Conservation (phyloP, 2,888 invertebrate species). For the Spatulosminthurus flaviceps region DNA sequence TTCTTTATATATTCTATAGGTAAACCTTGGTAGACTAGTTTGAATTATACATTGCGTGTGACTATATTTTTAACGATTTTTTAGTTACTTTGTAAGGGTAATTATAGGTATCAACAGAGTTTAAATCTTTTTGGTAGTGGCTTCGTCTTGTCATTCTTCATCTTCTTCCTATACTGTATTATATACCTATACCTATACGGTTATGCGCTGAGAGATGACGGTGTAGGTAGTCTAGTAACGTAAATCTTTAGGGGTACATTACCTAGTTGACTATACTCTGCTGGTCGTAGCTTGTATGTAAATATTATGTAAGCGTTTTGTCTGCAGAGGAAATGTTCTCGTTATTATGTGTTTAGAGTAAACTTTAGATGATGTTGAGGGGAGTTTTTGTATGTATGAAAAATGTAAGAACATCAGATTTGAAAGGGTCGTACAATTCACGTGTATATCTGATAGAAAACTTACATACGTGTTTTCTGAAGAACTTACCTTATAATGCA, state of each 20-base stretch:
- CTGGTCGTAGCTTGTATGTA: too few relatives aligned
- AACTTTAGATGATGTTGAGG: too few relatives aligned
- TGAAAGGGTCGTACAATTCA: too few relatives aligned
- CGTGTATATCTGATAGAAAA: too few relatives aligned
- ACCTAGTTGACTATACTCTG: too few relatives aligned
- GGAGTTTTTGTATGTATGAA: too few relatives aligned
- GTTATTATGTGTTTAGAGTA: too few relatives aligned
- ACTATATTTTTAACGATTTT: constrained; percentile 14
- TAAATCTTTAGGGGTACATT: background rate
- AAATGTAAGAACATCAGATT: too few relatives aligned
- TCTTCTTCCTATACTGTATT: background rate
- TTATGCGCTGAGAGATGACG: too few relatives aligned
- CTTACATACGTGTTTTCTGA: background rate
- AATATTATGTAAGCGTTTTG: too few relatives aligned
- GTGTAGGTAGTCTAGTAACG: background rate
- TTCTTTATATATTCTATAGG: constrained; percentile 11
- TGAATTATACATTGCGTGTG: background rate
- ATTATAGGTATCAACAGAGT: background rate
- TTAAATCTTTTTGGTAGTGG: constrained; percentile 15
- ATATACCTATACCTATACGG: too few relatives aligned
- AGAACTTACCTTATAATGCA: background rate
- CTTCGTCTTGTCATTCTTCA: constrained; percentile 24
- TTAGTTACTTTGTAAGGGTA: constrained; percentile 18
- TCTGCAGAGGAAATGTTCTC: too few relatives aligned
- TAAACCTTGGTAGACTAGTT: constrained; percentile 30